Evolutionary conservation across 2,888 invertebrate species (phyloP), one percentile per base, ranked within the genome.

Genomic region (Ypsolopha scabrella): DNA sequence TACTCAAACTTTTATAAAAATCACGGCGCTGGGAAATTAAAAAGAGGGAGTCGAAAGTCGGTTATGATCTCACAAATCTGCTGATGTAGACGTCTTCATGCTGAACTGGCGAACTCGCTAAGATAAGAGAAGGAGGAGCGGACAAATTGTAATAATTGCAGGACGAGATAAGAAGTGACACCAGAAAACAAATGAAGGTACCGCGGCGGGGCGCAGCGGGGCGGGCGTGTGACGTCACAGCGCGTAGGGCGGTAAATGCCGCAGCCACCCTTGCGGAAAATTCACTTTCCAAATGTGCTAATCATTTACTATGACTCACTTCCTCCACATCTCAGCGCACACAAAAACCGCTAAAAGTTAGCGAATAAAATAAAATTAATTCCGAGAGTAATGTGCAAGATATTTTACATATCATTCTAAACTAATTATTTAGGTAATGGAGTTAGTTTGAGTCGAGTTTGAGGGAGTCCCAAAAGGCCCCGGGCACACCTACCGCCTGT

Each of bases 81-180:
- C 80, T 81, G 82, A 82, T 81, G 70, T 77, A 68, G 64, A 65
- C 70, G 78, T 67, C 71, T 83, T 82, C 81, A 79, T 80, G 81
- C 81, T 79, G 80, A 80, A 80, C 78, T 72, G 72, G 81, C 80
- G 69, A 79, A 79, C 70, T 79, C 71, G 66, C 73, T 74, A 71
- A 83, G 85, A 86, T 86, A 85, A 86, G 80, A 81, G 24, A 24
- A 24, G 81, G 80, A 80, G 80, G 82, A 78, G 79, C 82, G 77
- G 83, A 83, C 85, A 86, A 85, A 86, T 85, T 83, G 83, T 86
- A 82, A 86, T 86, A 83, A 85, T 86, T 86, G 85, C 78, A 78
- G 74, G 77, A 79, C 78, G 81, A 82, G 86, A 86, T 85, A 86
- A 86, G 83, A 75, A 83, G 71, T 85, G 85, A 83, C 83, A 81